phyloP scores from a whole-genome alignment of 1,140 invertebrate species.

The Macrostomum lignano region DNA sequence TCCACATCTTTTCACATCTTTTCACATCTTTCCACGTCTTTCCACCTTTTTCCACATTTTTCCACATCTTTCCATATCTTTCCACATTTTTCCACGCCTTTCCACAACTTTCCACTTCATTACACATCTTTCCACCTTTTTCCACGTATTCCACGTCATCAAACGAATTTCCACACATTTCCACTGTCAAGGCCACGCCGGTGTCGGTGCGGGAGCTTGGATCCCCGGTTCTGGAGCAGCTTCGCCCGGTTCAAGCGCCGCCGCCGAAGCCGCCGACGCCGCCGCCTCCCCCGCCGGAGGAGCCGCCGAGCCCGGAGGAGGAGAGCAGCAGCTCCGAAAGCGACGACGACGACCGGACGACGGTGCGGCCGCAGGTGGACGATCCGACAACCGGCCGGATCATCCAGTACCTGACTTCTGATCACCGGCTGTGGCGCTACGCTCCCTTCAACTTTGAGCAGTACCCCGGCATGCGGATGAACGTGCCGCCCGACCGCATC shows the following conservation, averaged over 20 bases:
- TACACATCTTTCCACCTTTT: no score
- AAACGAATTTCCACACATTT: no score
- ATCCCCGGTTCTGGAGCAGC: constrained; percentile 56
- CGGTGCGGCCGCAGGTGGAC: background rate
- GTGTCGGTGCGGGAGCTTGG: constrained; percentile 39
- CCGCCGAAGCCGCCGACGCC: no score
- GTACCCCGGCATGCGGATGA: constrained; percentile 26
- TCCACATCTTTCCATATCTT: no score
- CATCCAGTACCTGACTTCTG: background rate
- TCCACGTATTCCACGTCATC: no score
- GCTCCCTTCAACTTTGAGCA: constrained; percentile 4
- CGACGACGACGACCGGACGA: background rate
- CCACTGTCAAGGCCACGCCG: no score
- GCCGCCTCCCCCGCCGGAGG: constrained; percentile 16
- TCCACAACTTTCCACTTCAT: no score
- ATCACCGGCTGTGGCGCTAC: constrained; percentile 4
- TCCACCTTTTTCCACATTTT: no score
- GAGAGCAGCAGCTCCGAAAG: background rate
- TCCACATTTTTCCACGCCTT: no score
- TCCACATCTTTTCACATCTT: no score
- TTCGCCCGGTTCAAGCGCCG: constrained; percentile 47
- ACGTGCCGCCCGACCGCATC: constrained; percentile 46
- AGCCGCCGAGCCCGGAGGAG: background rate
- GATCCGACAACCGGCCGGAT: background rate
- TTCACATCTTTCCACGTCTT: no score